These are phyloP conservation scores for Atrichornis clamosus DNA, from an alignment of 2,113 vertebrate species.

Conservation along the genomic window DNA sequence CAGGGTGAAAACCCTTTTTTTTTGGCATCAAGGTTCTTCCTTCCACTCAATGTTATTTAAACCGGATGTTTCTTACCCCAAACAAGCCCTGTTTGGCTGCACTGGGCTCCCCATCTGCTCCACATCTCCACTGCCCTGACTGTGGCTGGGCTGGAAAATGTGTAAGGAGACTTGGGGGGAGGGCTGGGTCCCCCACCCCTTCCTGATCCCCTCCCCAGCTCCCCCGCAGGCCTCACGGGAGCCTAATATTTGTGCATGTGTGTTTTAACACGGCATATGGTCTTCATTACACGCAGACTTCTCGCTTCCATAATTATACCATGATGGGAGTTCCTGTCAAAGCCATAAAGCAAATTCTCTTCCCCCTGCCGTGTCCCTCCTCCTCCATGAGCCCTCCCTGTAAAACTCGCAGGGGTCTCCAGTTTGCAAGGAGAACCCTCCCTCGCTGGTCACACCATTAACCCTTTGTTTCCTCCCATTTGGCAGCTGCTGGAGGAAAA, in stretches of 20 bases:
- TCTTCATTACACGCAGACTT: conserved; percentile 65
- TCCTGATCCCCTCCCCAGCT: conserved; percentile 1
- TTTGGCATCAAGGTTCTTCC: neutral
- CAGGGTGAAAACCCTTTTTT: neutral
- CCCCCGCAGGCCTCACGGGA: neutral
- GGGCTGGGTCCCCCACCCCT: neutral
- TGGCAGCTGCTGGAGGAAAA: neutral
- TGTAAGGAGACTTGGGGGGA: neutral
- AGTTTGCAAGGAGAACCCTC: neutral
- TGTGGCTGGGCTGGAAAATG: neutral
- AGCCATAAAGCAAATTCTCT: conserved; percentile 67
- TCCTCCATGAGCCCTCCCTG: neutral
- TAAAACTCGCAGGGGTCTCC: conserved; percentile 44
- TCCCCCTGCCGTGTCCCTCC: neutral
- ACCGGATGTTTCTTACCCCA: neutral
- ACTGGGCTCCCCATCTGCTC: neutral
- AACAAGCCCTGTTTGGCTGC: neutral
- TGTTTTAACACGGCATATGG: conserved; percentile 63
- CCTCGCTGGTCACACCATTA: neutral
- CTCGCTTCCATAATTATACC: conserved; percentile 70
- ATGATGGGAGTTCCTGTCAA: conserved; percentile 73
- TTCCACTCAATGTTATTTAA: neutral
- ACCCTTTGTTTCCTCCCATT: neutral
- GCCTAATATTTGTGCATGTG: conserved; percentile 62
- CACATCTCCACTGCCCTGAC: neutral